Evolutionary conservation across 1,140 invertebrate species (phyloP).

Genomic region (Aphaenogaster rudis): DNA sequence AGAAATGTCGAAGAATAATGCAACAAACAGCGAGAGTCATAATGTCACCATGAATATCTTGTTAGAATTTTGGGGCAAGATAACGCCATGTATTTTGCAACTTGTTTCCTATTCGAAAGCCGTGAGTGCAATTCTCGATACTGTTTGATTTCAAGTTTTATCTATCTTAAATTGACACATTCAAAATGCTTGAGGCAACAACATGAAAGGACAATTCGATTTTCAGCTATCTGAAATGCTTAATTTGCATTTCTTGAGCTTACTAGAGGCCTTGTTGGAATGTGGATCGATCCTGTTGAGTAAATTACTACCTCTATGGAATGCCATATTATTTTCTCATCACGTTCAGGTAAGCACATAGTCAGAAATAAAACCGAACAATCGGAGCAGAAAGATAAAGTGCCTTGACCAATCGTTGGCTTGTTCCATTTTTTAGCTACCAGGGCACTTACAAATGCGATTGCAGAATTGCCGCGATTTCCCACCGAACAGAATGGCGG

Average conservation of each 20-base stretch:
- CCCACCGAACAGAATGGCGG: constrained; percentile 87
- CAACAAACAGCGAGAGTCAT: constrained; percentile 90
- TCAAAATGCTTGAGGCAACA: not conserved
- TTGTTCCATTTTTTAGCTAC: constrained; percentile 89
- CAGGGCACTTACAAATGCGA: constrained; percentile 95
- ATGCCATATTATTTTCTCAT: constrained; percentile 96
- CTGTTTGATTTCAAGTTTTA: not conserved
- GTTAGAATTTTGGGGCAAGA: constrained; percentile 99
- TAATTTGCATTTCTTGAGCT: constrained; percentile 97
- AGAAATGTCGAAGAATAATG: constrained; percentile 91
- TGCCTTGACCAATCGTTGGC: not conserved
- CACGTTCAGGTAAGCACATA: constrained; percentile 91
- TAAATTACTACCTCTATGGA: constrained; percentile 95
- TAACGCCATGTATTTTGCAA: constrained; percentile 98
- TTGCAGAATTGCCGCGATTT: constrained; percentile 95
- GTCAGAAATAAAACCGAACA: not conserved
- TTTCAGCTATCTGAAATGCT: constrained; percentile 98
- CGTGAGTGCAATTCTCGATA: constrained; percentile 87
- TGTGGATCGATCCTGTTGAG: constrained; percentile 97
- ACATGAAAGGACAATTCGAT: constrained; percentile 50
- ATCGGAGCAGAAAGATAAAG: constrained; percentile 22
- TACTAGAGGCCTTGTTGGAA: constrained; percentile 98
- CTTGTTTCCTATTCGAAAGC: constrained; percentile 97
- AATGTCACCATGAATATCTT: constrained; percentile 93
- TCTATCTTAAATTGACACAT: constrained; percentile 3